A percentile compares a stretch with the other conserved stretches of the same genome.
Evolutionary conservation across 2,888 invertebrate genomes (phyloP).

Genomic region (Ophioninae sp.): DNA sequence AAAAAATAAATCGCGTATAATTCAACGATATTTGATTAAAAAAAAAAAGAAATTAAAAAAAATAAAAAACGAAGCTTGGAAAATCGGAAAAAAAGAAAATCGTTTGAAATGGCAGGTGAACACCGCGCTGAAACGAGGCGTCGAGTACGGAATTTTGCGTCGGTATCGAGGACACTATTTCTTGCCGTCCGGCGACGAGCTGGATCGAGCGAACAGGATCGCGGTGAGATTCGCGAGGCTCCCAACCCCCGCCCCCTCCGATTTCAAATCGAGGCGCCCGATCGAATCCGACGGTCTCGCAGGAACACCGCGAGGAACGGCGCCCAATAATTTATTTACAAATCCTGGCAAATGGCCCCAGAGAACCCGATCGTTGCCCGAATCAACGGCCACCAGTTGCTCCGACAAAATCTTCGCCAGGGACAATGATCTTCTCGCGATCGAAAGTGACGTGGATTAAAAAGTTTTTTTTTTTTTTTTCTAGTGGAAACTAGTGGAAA

Average conservation of each 20-base stretch:
- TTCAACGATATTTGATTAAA: no score
- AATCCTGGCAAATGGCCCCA: conserved; percentile 54
- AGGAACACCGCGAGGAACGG: background rate
- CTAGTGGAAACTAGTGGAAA: no score
- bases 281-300: conserved; percentile 50
- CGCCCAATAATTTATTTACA: conserved; percentile 39
- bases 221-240: conserved; percentile 73
- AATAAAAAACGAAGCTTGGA: no score
- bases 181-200: conserved; percentile 71
- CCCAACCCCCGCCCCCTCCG: conserved; percentile 66
- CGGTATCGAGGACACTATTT: conserved; percentile 74
- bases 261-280: conserved; percentile 56
- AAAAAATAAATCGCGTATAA: no score
- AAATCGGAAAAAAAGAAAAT: background rate
- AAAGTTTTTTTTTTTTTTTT: background rate
- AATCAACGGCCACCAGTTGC: conserved; percentile 63
- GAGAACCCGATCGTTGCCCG: conserved; percentile 64
- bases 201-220: conserved; percentile 72
- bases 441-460: conserved; percentile 64
- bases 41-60: no score
- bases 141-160: conserved; percentile 73
- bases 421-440: conserved; percentile 45
- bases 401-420: conserved; percentile 63
- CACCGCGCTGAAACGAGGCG: conserved; percentile 70
- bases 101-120: conserved; percentile 68